Percentiles rank a stretch among this genome's conserved stretches.
Conservation (phyloP, 2,797 vertebrate genomes). For the Lepus oiostolus region DNA sequence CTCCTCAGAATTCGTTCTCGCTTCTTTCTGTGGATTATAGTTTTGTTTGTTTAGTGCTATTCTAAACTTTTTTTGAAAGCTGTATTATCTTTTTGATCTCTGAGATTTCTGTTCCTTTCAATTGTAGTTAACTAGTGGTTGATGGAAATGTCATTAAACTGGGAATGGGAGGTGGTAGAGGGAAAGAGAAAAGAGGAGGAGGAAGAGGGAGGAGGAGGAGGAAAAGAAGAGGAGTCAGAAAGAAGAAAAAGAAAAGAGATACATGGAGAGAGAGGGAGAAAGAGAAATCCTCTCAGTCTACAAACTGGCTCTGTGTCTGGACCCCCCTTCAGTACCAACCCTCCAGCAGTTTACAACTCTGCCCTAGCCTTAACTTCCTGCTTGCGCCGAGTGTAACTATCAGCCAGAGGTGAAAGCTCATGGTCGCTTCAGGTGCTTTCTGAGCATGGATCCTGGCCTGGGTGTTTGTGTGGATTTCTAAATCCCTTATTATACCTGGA, state of each 20-base stretch:
- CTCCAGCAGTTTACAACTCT: background rate
- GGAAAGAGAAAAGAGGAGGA: too few relatives aligned
- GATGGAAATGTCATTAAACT: conserved; percentile 22
- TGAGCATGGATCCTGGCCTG: background rate
- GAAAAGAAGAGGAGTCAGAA: too few relatives aligned
- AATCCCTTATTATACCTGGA: background rate
- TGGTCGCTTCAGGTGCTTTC: background rate
- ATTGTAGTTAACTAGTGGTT: background rate
- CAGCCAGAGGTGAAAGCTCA: background rate
- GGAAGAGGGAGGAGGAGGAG: background rate
- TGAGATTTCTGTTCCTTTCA: background rate
- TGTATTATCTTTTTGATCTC: conserved; percentile 16
- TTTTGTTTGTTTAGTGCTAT: conserved; percentile 9
- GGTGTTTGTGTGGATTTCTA: background rate
- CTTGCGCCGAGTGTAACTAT: background rate
- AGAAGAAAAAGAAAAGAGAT: too few relatives aligned
- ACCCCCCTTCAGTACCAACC: background rate
- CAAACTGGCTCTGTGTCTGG: background rate
- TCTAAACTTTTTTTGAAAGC: background rate
- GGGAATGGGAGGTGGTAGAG: background rate
- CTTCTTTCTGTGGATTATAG: background rate
- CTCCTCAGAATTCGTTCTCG: background rate
- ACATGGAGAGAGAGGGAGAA: background rate
- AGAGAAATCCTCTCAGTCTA: background rate
- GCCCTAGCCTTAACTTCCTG: background rate